phyloP scores from a whole-genome alignment of 2,888 invertebrate genomes.

The Xestia ashworthii region DNA sequence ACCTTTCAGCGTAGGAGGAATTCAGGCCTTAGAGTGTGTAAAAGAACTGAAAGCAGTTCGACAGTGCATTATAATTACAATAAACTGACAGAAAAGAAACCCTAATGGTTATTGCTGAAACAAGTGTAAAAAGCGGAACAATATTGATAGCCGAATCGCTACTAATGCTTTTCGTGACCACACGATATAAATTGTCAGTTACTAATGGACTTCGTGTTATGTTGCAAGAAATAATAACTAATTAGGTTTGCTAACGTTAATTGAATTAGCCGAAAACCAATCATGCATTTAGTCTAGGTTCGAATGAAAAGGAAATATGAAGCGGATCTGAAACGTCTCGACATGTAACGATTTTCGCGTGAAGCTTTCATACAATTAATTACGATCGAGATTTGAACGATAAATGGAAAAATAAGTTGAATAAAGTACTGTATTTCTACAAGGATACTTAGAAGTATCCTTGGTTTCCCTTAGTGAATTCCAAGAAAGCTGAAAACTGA shows the following conservation, averaged over 20 bases:
- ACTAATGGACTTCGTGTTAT: conserved; percentile 46
- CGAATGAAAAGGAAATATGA: conserved; percentile 52
- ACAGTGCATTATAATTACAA: background rate
- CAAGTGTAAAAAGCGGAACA: conserved; percentile 38
- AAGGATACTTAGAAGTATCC: conserved; percentile 9
- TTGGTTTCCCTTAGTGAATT: conserved; percentile 4
- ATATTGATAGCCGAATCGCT: conserved; percentile 15
- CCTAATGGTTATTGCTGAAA: conserved; percentile 10
- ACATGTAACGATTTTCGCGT: conserved; percentile 11
- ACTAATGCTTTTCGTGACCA: conserved; percentile 28
- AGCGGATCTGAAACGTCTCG: conserved; percentile 23
- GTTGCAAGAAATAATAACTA: conserved; percentile 54
- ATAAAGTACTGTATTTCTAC: conserved; percentile 7
- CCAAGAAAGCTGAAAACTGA: conserved; percentile 17
- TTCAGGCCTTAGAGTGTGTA: too few relatives aligned
- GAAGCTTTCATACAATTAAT: conserved; percentile 22
- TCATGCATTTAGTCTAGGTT: conserved; percentile 23
- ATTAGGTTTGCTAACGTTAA: conserved; percentile 43
- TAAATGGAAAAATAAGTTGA: conserved; percentile 3
- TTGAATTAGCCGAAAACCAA: conserved; percentile 49
- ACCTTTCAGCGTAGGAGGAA: too few relatives aligned
- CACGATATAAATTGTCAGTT: conserved; percentile 54
- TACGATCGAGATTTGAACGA: conserved; percentile 5
- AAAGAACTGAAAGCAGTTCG: background rate
- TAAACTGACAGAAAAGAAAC: conserved; percentile 20